phyloP scores from a whole-genome alignment of 2,113 vertebrate genomes.

The Tonatia bakeri region DNA sequence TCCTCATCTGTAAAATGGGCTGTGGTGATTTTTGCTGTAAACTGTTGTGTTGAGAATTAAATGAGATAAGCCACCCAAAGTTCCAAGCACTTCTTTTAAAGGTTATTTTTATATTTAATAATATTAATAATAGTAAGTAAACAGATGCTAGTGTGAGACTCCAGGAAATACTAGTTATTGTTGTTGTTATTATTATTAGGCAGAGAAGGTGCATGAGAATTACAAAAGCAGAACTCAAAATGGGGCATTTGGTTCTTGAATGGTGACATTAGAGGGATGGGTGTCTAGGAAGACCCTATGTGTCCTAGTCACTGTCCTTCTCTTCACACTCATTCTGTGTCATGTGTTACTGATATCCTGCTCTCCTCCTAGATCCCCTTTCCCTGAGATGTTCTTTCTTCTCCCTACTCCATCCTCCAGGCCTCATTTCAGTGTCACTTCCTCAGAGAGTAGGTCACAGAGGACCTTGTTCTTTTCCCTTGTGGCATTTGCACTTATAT shows the following conservation, averaged over 20 bases:
- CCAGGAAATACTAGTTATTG: not conserved
- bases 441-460: not conserved
- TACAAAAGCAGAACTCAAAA: not conserved
- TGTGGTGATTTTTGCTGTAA: not conserved
- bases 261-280: not conserved
- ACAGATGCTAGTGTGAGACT: not conserved
- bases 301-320: not conserved
- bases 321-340: not conserved
- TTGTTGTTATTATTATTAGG: not conserved
- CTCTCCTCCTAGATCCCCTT: not conserved
- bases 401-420: not conserved
- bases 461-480: not conserved
- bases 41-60: not conserved
- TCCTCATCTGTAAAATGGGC: not conserved
- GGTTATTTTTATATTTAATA: conserved; percentile 6
- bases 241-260: not conserved
- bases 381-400: not conserved
- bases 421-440: not conserved
- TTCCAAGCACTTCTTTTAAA: not conserved
- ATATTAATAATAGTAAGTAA: not conserved
- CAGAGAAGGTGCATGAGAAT: not conserved
- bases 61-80: not conserved
- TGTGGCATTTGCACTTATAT: not conserved
- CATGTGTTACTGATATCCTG: accelerated
- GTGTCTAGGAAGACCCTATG: not conserved